phyloP scores from a whole-genome alignment of 2,113 vertebrate genomes.

The Enhydra lutris region DNA sequence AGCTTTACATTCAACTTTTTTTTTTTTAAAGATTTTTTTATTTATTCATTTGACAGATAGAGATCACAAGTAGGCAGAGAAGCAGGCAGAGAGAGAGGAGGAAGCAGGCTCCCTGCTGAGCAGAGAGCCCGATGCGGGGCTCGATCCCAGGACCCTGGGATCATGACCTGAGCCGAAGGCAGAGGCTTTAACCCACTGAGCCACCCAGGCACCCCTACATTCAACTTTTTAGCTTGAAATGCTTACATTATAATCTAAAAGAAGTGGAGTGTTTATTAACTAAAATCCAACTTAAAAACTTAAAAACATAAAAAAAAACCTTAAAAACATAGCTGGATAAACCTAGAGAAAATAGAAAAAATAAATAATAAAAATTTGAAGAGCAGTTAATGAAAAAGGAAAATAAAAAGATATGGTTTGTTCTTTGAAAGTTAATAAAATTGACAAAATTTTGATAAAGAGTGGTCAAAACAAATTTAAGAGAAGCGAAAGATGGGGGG shows the following conservation, averaged over 20 bases:
- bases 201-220: too few species aligned
- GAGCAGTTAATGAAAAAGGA: background rate
- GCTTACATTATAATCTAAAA: constrained; percentile 14
- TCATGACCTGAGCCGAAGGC: too few species aligned
- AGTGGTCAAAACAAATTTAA: background rate
- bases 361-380: constrained; percentile 1
- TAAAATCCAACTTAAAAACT: background rate
- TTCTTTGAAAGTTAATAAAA: constrained; percentile 25
- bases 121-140: too few species aligned
- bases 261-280: background rate
- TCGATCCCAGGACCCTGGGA: too few species aligned
- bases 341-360: background rate
- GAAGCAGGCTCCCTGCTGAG: too few species aligned
- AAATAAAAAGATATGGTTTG: background rate
- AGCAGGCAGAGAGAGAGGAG: too few species aligned
- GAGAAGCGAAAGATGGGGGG: background rate
- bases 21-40: too few species aligned
- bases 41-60: too few species aligned
- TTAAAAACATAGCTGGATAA: background rate
- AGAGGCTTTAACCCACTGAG: too few species aligned
- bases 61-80: too few species aligned
- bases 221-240: background rate
- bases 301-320: background rate
- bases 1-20: constrained; percentile 18
- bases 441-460: background rate